Evolutionary conservation across 2,888 invertebrate genomes (phyloP).

Genomic region (Drosophila sordidula): DNA sequence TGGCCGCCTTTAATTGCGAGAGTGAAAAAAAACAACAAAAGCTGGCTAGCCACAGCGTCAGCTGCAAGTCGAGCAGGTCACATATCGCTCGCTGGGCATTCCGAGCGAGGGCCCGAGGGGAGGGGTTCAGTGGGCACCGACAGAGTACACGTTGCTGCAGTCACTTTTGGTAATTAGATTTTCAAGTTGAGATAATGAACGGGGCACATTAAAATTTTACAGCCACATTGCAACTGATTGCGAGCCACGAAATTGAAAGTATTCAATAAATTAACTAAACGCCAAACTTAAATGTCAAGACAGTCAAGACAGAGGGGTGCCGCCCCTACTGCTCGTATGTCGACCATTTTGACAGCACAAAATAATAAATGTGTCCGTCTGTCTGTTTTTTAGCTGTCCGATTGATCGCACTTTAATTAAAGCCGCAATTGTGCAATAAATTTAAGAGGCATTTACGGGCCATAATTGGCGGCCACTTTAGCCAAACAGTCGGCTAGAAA

Average conservation of each 20-base stretch:
- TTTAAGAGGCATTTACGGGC: conserved; percentile 26
- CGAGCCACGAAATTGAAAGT: conserved; percentile 57
- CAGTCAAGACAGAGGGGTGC: conserved; percentile 11
- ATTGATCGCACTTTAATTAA: conserved; percentile 23
- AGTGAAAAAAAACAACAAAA: conserved; percentile 2
- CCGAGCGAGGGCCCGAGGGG: background rate
- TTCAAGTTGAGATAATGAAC: conserved; percentile 73
- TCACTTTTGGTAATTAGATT: conserved; percentile 79
- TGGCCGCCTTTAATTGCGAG: conserved; percentile 55
- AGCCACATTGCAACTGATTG: conserved; percentile 48
- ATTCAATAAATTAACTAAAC: conserved; percentile 78
- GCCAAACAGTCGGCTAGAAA: conserved; percentile 14
- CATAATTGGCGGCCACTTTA: conserved; percentile 29
- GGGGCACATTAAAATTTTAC: conserved; percentile 79
- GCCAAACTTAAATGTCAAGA: conserved; percentile 60
- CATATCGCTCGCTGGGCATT: conserved; percentile 23
- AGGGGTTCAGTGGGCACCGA: conserved; percentile 4
- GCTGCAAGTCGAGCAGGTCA: conserved; percentile 53
- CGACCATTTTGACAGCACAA: conserved; percentile 39
- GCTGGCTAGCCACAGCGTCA: conserved; percentile 39
- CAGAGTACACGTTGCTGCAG: conserved; percentile 49
- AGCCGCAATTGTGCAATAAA: conserved; percentile 49
- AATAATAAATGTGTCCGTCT: conserved; percentile 28
- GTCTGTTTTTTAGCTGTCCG: conserved; percentile 8
- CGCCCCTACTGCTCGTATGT: conserved; percentile 7